phyloP scores from a whole-genome alignment of 1,140 invertebrate genomes.

The Platorchestia sp. region DNA sequence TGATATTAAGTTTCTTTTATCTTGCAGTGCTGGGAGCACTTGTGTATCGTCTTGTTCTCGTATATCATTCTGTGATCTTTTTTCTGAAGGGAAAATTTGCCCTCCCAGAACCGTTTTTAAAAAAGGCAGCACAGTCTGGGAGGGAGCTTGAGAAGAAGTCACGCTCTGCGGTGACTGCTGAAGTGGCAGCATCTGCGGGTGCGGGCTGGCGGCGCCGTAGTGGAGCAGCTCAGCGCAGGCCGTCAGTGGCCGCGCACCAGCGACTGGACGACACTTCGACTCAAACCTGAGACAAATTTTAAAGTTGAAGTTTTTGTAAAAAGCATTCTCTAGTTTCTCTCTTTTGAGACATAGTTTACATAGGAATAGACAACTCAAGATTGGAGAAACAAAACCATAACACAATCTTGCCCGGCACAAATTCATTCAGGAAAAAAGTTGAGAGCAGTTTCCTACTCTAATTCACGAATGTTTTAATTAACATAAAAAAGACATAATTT shows the following conservation, averaged over 20 bases:
- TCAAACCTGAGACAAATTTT: not conserved
- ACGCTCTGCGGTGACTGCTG: not conserved
- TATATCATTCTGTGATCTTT: not conserved
- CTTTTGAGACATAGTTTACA: not conserved
- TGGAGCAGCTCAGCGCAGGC: conserved; percentile 13
- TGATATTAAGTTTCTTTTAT: not conserved
- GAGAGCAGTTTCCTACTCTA: no score
- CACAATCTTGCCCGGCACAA: no score
- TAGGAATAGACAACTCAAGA: not conserved
- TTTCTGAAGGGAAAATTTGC: not conserved
- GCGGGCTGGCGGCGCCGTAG: not conserved
- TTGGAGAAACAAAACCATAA: no score
- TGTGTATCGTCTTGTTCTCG: not conserved
- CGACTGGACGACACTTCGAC: conserved; percentile 25
- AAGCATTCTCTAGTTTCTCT: not conserved
- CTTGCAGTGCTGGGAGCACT: not conserved
- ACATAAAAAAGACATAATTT: no score
- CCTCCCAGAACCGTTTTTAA: not conserved
- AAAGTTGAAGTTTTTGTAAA: no score
- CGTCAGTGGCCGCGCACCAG: not conserved
- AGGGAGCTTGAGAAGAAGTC: not conserved
- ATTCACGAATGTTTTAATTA: no score
- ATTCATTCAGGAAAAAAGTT: no score
- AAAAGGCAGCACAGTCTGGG: not conserved
- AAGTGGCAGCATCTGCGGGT: not conserved